Base-by-base conservation (phyloP, 2,113 vertebrate genomes). In the Myiagra hebetior region DNA sequence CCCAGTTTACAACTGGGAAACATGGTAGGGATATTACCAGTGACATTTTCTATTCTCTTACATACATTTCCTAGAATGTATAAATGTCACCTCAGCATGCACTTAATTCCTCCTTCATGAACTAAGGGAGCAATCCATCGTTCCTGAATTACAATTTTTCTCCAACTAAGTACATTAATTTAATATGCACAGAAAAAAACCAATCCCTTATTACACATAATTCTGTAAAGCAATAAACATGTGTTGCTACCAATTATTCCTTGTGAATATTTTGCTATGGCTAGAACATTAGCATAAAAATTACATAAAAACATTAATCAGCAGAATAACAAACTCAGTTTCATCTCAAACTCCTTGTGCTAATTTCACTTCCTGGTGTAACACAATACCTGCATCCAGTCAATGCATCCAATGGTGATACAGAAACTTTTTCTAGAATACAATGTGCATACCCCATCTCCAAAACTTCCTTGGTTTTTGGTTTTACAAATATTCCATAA, bases 61-160 rank as follows among this genome's bases (percentile, higher is more conserved):
- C 26, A 56, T 44, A 84, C 44, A 53, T 89, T 88, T 87, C 56
- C 64, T 68, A 67, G 86, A 56, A 89, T 50, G 56, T 21, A 76
- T 86, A 92, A 95, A 93, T 94, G 72, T 86, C 85, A 93, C 42
- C 85, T 81, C 85, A 96, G 87, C 68, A 74, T 56, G 75, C 50
- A 90, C 41, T 67, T 91, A 89, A 77, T 83, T 85, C 55, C 84
- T 88, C 63, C 72, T 77, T 80, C 55, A 18, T 37, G 68, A 93
- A 81, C 42, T 72, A 89, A 47, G 41, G 68, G 78, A 95, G 33
- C 44, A 90, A 94, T 41, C 13, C 33, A 53, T 65, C 86, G 55
- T 18, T 84, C 31, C 44, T 30, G 60, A 94, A 92, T 67, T 56
- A 70, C 41, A 70, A 30, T 74, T 91, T 79, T 91, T 75, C 62